phyloP scores from a whole-genome alignment of 2,888 invertebrate species.

The Hemaris fuciformis region DNA sequence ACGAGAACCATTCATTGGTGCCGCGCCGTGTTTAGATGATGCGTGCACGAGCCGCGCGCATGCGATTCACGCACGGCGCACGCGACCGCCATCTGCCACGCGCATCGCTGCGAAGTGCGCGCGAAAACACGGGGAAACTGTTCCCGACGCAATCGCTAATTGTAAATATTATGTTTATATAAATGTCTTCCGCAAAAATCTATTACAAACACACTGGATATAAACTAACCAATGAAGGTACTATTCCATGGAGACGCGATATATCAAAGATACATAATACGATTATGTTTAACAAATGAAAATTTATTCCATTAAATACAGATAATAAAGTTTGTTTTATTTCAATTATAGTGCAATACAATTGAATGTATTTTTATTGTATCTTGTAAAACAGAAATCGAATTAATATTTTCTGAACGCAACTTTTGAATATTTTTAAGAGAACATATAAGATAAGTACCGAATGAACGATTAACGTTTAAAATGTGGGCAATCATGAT shows the following conservation, averaged over 20 bases:
- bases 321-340: background rate
- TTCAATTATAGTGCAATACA: background rate
- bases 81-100: slow-evolving; percentile 27
- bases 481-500: too few relatives aligned
- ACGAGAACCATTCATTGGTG: background rate
- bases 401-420: too few relatives aligned
- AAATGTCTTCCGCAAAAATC: background rate
- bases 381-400: too few relatives aligned
- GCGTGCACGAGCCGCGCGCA: slow-evolving; percentile 53
- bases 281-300: background rate
- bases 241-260: background rate
- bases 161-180: background rate
- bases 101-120: slow-evolving; percentile 24
- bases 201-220: background rate
- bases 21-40: background rate
- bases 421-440: too few relatives aligned
- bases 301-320: background rate
- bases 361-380: too few relatives aligned
- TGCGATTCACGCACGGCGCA: slow-evolving; percentile 51
- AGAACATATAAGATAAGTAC: too few relatives aligned
- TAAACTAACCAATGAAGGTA: background rate
- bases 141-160: background rate
- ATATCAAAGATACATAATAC: background rate
- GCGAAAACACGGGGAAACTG: slow-evolving; percentile 37
- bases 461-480: too few relatives aligned